phyloP scores from a whole-genome alignment of 1,140 invertebrate species.

The Philotrypesis tridentata region DNA sequence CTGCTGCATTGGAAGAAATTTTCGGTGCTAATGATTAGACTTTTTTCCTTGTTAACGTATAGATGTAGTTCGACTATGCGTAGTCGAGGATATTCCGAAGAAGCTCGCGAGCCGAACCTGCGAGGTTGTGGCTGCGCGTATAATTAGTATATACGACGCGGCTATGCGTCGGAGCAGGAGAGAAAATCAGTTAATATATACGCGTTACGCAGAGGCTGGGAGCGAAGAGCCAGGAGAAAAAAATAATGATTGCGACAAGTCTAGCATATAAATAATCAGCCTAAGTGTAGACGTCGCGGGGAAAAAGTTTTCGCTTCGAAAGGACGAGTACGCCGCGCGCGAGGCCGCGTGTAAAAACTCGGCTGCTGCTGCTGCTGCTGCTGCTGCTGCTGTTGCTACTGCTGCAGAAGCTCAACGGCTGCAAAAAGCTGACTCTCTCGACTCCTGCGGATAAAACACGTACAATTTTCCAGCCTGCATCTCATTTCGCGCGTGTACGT shows the following conservation, averaged over 20 bases:
- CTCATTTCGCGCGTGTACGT: not conserved
- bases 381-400: too few species aligned
- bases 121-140: too few species aligned
- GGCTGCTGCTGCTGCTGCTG: too few species aligned
- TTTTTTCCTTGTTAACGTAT: not conserved
- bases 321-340: not conserved
- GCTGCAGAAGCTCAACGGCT: not conserved
- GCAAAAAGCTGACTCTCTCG: not conserved
- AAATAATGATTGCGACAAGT: not conserved
- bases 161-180: too few species aligned
- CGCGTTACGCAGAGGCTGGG: not conserved
- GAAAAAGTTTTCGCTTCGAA: not conserved
- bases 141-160: too few species aligned
- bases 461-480: not conserved
- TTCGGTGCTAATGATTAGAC: not conserved
- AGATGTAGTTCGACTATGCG: not conserved
- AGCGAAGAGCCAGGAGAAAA: not conserved
- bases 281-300: not conserved
- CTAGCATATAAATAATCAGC: not conserved
- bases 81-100: too few species aligned
- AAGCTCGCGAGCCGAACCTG: too few species aligned
- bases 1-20: too few species aligned
- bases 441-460: not conserved
- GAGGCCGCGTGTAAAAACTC: not conserved
- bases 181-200: not conserved